phyloP scores from a whole-genome alignment of 2,113 vertebrate genomes.

The Trematomus loennbergii region DNA sequence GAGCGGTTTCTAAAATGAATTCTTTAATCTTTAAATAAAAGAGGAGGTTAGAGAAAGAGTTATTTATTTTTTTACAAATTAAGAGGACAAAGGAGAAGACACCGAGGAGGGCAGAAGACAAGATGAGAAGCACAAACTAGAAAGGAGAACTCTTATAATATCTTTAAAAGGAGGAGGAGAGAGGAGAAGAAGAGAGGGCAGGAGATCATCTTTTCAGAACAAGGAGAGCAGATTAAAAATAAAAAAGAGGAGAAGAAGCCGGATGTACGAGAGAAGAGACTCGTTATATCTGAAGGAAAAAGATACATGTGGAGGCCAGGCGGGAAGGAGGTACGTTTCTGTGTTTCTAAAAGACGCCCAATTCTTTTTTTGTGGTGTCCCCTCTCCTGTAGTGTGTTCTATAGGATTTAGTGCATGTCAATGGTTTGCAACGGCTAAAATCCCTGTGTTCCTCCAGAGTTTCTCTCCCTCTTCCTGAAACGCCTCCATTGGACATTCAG shows the following conservation, averaged over 20 bases:
- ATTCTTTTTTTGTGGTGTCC: no score
- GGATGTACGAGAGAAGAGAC: no score
- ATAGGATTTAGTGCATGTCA: no score
- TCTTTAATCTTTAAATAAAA: conserved; percentile 26
- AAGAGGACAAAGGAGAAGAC: background rate
- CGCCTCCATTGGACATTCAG: no score
- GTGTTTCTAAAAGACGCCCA: background rate
- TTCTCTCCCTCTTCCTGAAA: no score
- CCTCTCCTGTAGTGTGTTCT: no score
- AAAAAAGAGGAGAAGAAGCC: no score
- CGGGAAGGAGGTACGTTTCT: background rate
- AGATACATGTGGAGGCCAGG: background rate
- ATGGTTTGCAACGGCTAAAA: no score
- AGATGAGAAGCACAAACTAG: conserved; percentile 5
- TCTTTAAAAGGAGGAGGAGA: background rate
- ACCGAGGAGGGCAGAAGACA: conserved; percentile 4
- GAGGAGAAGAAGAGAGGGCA: background rate
- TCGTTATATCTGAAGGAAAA: no score
- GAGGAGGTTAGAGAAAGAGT: conserved; percentile 12
- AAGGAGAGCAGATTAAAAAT: no score
- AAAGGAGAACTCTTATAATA: background rate
- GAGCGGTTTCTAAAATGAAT: conserved; percentile 44
- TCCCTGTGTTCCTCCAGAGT: no score
- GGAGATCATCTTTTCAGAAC: background rate
- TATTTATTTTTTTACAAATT: background rate